Percentiles rank a stretch among this genome's conserved stretches.
These are phyloP conservation scores for Polypterus senegalus DNA, from an alignment of 2,113 vertebrate genomes.

Conservation along the genomic window DNA sequence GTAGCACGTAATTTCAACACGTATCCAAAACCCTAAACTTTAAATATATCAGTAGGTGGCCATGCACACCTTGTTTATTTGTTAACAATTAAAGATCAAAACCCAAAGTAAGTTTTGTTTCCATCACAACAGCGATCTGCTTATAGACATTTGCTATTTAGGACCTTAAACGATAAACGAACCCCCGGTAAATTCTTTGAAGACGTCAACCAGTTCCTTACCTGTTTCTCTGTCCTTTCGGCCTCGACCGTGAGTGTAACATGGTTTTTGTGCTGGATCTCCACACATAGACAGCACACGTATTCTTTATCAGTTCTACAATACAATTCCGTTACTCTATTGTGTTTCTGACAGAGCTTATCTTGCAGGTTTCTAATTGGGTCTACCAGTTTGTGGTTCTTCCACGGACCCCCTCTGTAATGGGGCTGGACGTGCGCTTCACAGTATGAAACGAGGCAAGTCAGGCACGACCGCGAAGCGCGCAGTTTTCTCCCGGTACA, in stretches of 20 bases:
- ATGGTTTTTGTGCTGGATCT: slow-evolving; percentile 76
- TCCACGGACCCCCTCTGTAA: slow-evolving; percentile 78
- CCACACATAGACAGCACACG: slow-evolving; percentile 80
- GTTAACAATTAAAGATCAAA: too few species aligned
- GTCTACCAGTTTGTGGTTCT: slow-evolving; percentile 83
- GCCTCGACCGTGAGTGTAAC: slow-evolving; percentile 59
- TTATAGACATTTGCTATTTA: too few species aligned
- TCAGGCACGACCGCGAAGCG: slow-evolving; percentile 81
- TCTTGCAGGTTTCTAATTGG: slow-evolving; percentile 69
- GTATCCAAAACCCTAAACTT: too few species aligned
- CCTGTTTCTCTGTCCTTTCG: slow-evolving; percentile 66
- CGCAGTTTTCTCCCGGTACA: slow-evolving; percentile 79
- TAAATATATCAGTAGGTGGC: too few species aligned
- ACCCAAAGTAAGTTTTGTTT: too few species aligned
- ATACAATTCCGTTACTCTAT: slow-evolving; percentile 80
- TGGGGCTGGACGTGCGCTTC: slow-evolving; percentile 82
- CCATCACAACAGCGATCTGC: too few species aligned
- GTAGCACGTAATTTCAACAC: too few species aligned
- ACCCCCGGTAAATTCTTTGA: too few species aligned
- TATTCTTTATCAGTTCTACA: slow-evolving; percentile 72
- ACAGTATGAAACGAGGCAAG: slow-evolving; percentile 88
- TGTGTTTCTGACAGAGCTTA: slow-evolving; percentile 64
- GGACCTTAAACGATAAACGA: too few species aligned
- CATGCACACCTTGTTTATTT: too few species aligned
- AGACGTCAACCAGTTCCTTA: slow-evolving; percentile 25